These are phyloP conservation scores for Albula goreensis DNA, from an alignment of 2,113 vertebrate species.

Conservation along the genomic window DNA sequence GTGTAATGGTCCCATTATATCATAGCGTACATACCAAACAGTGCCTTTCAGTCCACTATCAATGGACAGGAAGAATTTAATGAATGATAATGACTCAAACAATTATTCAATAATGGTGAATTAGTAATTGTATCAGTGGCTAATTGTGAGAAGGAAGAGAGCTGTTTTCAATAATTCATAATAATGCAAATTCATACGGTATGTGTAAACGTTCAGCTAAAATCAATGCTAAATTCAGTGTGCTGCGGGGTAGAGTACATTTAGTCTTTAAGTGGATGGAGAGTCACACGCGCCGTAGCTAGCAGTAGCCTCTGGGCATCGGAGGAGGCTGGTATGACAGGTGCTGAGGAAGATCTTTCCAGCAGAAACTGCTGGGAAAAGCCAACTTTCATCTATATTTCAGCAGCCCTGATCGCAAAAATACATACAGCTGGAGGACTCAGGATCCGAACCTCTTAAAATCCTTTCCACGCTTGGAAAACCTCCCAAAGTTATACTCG, in stretches of 20 bases:
- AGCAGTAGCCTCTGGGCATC: constrained; percentile 27
- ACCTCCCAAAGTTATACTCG: constrained; percentile 26
- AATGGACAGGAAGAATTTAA: too few relatives aligned
- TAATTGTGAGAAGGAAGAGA: too few relatives aligned
- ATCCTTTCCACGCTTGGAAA: constrained; percentile 33
- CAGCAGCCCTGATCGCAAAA: constrained; percentile 14
- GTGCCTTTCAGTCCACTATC: too few relatives aligned
- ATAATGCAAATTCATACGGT: background rate
- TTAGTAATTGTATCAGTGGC: background rate
- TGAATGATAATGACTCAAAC: too few relatives aligned
- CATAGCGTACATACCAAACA: too few relatives aligned
- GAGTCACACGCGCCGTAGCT: background rate
- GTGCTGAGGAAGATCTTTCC: background rate
- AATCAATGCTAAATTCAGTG: background rate
- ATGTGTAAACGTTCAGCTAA: background rate
- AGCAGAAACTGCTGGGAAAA: background rate
- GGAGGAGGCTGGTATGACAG: background rate
- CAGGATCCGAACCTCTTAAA: constrained; percentile 26
- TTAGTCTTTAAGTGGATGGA: background rate
- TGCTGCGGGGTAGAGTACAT: background rate
- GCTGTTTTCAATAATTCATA: background rate
- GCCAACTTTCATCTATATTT: constrained; percentile 38
- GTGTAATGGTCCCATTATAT: too few relatives aligned
- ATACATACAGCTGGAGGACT: constrained; percentile 12
- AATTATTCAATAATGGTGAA: background rate